phyloP scores from a whole-genome alignment of 2,888 invertebrate genomes.

The Acanthosepion pharaonis region DNA sequence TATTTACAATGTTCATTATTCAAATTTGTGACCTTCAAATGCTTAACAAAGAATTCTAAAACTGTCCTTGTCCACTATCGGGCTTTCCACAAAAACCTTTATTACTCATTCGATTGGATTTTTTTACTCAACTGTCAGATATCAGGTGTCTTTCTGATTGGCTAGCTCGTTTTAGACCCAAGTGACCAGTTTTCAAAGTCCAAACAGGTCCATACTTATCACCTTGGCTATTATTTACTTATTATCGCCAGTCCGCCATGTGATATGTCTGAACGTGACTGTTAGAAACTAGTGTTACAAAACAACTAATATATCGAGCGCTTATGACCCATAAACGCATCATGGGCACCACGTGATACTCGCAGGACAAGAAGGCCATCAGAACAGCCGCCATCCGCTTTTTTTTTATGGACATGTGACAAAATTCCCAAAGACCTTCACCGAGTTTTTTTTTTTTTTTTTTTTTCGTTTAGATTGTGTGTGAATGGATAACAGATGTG shows the following conservation, averaged over 20 bases:
- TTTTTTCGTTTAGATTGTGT: not conserved
- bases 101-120: not conserved
- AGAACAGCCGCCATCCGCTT: not conserved
- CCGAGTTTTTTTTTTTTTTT: not conserved
- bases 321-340: not conserved
- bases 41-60: not conserved
- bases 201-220: not conserved
- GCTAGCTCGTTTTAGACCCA: not conserved
- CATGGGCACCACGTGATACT: not conserved
- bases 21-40: not conserved
- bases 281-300: not conserved
- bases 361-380: not conserved
- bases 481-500: slow-evolving; percentile 23
- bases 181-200: not conserved
- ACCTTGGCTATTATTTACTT: slow-evolving; percentile 34
- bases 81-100: not conserved
- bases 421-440: not conserved
- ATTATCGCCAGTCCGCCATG: not conserved
- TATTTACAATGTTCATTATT: not conserved
- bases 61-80: not conserved
- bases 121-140: not conserved
- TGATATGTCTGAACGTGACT: slow-evolving; percentile 24
- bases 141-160: not conserved
- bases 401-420: slow-evolving; percentile 12
- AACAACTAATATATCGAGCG: not conserved